Evolutionary conservation across 2,797 vertebrate genomes (phyloP).

Genomic region (Furcifer pardalis): DNA sequence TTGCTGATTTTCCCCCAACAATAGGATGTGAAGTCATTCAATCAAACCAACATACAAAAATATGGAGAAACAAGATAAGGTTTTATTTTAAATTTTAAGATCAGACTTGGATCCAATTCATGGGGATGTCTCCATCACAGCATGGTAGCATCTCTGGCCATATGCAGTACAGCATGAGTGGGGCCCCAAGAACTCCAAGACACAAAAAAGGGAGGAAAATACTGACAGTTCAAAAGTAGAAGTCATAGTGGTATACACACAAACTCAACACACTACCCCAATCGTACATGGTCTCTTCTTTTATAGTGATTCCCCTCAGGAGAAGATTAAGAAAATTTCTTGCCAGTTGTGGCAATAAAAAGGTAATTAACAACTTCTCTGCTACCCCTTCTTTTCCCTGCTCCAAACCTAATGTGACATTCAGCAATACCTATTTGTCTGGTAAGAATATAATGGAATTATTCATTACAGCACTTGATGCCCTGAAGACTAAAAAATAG

Average conservation of each 20-base stretch:
- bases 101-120: neutral
- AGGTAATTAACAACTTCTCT: constrained; percentile 41
- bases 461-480: constrained; percentile 57
- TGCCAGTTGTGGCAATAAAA: constrained; percentile 41
- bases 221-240: constrained; percentile 55
- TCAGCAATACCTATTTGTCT: constrained; percentile 41
- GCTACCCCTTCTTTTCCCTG: neutral
- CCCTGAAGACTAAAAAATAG: constrained; percentile 67
- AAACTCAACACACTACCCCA: neutral
- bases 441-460: constrained; percentile 50
- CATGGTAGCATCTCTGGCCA: neutral
- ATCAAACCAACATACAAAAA: no score
- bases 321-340: constrained; percentile 56
- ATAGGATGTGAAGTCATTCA: no score
- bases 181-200: constrained; percentile 40
- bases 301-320: constrained; percentile 49
- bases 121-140: neutral
- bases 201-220: constrained; percentile 39
- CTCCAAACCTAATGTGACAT: constrained; percentile 38
- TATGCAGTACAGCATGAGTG: constrained; percentile 34
- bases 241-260: neutral
- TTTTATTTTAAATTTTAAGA: neutral
- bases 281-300: constrained; percentile 36
- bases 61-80: neutral
- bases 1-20: no score